Base-by-base conservation (phyloP, 2,888 invertebrate species). In the Melieria picta region DNA sequence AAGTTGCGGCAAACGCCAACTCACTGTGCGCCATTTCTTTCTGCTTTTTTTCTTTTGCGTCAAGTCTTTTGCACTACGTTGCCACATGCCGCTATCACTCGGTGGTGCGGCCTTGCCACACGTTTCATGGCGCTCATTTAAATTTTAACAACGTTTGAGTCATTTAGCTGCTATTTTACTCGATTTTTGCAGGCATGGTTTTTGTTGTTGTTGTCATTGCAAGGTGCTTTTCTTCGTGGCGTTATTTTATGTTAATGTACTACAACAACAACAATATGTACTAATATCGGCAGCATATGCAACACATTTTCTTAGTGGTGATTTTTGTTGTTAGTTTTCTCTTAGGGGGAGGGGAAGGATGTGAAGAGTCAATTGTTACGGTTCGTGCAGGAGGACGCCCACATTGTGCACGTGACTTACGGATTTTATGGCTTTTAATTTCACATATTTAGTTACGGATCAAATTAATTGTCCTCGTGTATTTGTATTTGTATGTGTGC, bases 361-460 rank as follows among this genome's bases (percentile, higher is more conserved):
- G 30, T 30, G 30, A 1, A 30, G 30, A 30, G 2, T 30, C 30
- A 30, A 30, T 30, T 30, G 30, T 30, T 30, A 30, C 30, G 30
- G 2, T 30, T 30, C 1, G 30, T 0, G 30, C 30, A 30, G 30
- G 30, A 30, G 30, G 30, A 30, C 30, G 30, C 30, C 30, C 42
- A 62, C 76, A 76, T 78, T 79, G 80, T 75, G 80, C 83, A 82
- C 83, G 83, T 83, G 83, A 81, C 82, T 80, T 80, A 77, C 67
- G 75, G 79, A 82, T 80, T 83, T 82, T 81, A 83, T 84, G 77
- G 80, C 79, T 80, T 84, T 83, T 83, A 82, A 83, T 81, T 82
- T 84, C 61, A 61, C 79, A 78, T 76, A 78, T 81, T 82, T 79
- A 80, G 81, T 79, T 79, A 79, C 79, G 78, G 65, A 77, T 79